phyloP scores from a whole-genome alignment of 2,113 vertebrate genomes.

The Neotragus moschatus region DNA sequence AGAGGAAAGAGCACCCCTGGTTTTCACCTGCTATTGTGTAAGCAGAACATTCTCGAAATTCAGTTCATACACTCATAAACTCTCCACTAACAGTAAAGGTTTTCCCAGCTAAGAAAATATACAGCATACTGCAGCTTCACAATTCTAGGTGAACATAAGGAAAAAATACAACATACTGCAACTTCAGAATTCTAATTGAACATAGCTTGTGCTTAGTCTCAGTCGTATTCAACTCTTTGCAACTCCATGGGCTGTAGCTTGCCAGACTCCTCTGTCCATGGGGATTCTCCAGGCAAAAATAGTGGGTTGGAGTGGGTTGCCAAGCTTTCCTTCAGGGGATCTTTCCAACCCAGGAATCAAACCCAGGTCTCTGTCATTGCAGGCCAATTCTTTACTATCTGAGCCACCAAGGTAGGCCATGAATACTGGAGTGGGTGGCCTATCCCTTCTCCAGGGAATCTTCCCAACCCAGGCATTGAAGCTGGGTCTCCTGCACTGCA shows the following conservation, averaged over 20 bases:
- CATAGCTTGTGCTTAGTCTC: neutral
- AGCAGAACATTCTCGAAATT: neutral
- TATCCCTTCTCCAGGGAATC: neutral
- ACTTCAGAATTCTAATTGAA: neutral
- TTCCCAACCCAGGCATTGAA: neutral
- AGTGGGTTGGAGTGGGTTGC: neutral
- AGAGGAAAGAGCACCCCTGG: neutral
- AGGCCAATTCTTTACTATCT: neutral
- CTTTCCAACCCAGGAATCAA: neutral
- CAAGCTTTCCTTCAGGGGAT: neutral
- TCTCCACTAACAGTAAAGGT: neutral
- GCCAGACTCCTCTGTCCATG: neutral
- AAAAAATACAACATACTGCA: neutral
- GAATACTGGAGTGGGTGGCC: neutral
- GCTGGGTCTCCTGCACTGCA: neutral
- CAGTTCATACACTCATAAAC: neutral
- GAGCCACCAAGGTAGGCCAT: neutral
- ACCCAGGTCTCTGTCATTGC: neutral
- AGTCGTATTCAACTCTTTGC: accelerated
- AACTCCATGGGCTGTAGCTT: neutral
- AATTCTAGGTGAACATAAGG: neutral
- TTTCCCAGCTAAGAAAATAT: neutral
- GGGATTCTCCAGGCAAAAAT: neutral
- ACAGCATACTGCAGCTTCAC: neutral
- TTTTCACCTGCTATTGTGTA: neutral